A percentile compares a stretch with the other conserved stretches of the same genome.
phyloP scores from a whole-genome alignment of 1,140 invertebrate genomes.

The Homarus americanus region DNA sequence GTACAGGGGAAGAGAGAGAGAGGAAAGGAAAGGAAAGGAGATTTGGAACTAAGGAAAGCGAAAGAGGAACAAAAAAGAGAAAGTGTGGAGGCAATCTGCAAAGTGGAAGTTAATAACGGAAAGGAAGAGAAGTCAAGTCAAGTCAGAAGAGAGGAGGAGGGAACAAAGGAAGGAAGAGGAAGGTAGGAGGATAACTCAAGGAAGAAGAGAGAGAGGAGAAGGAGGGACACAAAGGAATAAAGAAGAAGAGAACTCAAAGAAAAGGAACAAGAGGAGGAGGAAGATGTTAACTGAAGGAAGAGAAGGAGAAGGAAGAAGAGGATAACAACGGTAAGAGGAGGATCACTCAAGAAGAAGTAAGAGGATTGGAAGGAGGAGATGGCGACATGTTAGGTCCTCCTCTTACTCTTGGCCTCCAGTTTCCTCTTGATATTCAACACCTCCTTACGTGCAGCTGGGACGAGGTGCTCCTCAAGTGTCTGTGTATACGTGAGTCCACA shows the following conservation, averaged over 20 bases:
- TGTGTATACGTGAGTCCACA: no score
- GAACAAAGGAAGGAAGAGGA: neutral
- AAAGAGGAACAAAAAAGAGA: no score
- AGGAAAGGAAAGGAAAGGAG: no score
- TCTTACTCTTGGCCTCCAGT: conserved; percentile 25
- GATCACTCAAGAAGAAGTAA: neutral
- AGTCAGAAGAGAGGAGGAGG: neutral
- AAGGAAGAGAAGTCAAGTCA: no score
- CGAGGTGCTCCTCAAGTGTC: neutral
- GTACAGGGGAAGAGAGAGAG: no score
- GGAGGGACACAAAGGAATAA: neutral
- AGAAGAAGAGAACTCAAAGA: no score
- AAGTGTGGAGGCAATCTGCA: no score
- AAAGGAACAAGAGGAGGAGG: no score
- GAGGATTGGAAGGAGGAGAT: neutral
- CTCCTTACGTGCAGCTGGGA: conserved; percentile 11
- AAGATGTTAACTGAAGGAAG: no score
- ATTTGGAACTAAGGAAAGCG: no score
- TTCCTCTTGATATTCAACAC: conserved; percentile 36
- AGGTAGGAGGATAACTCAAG: neutral
- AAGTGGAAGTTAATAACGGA: no score
- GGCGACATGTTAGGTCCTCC: neutral
- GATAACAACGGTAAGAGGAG: neutral
- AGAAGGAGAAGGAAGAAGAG: neutral
- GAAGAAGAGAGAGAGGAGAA: neutral